Evolutionary conservation across 2,797 vertebrate genomes (phyloP).

Genomic region (Sardinella longiceps): DNA sequence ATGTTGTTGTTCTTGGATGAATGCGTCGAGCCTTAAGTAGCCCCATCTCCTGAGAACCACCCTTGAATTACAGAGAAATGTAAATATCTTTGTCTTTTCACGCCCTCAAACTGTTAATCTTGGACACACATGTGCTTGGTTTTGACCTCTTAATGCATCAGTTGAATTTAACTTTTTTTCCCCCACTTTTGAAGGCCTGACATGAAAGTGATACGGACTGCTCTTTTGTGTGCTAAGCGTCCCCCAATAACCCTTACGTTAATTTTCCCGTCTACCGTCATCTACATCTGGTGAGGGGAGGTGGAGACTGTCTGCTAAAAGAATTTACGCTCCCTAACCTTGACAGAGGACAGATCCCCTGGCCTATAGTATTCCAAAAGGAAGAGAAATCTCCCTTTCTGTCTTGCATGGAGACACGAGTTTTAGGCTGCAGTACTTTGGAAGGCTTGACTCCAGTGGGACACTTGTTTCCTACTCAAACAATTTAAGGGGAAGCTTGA

Average conservation of each 20-base stretch:
- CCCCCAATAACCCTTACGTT: not conserved
- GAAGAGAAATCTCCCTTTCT: not conserved
- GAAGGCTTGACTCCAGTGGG: not conserved
- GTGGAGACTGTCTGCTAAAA: constrained; percentile 9
- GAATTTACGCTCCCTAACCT: not conserved
- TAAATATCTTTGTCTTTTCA: not conserved
- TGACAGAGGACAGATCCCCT: not conserved
- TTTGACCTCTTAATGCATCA: not conserved
- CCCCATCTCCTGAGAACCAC: constrained; percentile 2
- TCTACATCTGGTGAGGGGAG: not conserved
- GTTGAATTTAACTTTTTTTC: not conserved
- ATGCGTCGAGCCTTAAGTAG: not conserved
- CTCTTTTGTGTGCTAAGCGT: not conserved
- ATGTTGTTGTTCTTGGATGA: constrained; percentile 14
- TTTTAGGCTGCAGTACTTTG: not conserved
- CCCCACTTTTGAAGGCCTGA: too few species aligned
- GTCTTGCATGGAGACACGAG: not conserved
- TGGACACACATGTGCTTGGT: not conserved
- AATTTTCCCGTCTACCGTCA: not conserved
- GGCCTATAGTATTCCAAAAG: not conserved
- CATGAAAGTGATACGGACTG: not conserved
- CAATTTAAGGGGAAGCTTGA: not conserved
- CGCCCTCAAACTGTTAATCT: not conserved
- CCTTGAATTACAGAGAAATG: constrained; percentile 15
- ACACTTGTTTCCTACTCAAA: not conserved